Percentiles rank a stretch among this genome's conserved stretches.
phyloP scores from a whole-genome alignment of 2,888 invertebrate species.

The Psylliodes chrysocephalus region DNA sequence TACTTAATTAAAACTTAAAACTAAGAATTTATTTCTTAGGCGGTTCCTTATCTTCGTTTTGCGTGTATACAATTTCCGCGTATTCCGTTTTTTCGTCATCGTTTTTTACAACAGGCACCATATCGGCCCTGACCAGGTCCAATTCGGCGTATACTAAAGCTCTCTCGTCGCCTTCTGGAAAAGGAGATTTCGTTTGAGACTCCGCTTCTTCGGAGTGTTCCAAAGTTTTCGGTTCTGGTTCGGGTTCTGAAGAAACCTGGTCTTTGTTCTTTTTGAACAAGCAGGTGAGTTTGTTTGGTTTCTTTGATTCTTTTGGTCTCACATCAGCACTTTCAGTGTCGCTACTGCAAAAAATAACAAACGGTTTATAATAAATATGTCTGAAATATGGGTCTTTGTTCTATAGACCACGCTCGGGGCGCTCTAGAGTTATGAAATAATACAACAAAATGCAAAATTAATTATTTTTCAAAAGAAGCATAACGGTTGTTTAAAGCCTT shows the following conservation, averaged over 20 bases:
- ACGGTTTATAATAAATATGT: too few species aligned
- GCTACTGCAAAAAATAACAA: conserved; percentile 69
- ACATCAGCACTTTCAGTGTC: conserved; percentile 76
- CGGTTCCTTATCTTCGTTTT: conserved; percentile 45
- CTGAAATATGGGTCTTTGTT: too few species aligned
- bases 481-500: too few species aligned
- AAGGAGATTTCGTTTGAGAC: conserved; percentile 31
- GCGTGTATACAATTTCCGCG: conserved; percentile 83
- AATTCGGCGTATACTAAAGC: conserved; percentile 80
- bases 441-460: too few species aligned
- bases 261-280: conserved; percentile 56
- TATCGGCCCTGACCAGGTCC: conserved; percentile 68
- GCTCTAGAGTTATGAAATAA: too few species aligned
- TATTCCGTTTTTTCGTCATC: conserved; percentile 76
- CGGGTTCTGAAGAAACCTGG: conserved; percentile 51
- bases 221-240: conserved; percentile 37
- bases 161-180: conserved; percentile 34
- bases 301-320: conserved; percentile 52
- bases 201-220: conserved; percentile 20
- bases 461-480: too few species aligned
- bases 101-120: conserved; percentile 63
- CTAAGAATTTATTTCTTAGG: conserved; percentile 17
- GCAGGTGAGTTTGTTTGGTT: conserved; percentile 53
- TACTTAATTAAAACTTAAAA: too few species aligned
- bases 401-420: too few species aligned